These are phyloP conservation scores for Tachycineta bicolor DNA, from an alignment of 2,113 vertebrate genomes.

Conservation along the genomic window DNA sequence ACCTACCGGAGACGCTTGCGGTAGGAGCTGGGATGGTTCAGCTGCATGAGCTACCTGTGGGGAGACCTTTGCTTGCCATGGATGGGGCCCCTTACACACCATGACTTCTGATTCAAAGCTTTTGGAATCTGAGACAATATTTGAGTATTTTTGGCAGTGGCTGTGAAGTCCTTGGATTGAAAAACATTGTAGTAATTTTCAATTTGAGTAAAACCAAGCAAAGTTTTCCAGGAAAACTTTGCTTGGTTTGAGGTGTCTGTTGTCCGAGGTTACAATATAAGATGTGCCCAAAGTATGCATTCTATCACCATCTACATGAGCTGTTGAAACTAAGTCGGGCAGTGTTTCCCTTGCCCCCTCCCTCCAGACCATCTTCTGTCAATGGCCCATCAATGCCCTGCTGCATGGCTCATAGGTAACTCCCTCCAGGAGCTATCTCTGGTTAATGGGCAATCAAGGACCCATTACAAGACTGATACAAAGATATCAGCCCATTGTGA, in stretches of 20 bases:
- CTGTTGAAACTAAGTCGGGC: too few species aligned
- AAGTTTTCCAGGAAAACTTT: background rate
- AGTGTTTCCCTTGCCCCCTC: too few species aligned
- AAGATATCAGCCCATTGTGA: too few species aligned
- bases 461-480: too few species aligned
- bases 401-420: too few species aligned
- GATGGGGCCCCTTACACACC: background rate
- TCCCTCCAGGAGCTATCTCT: too few species aligned
- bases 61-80: background rate
- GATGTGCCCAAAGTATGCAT: too few species aligned
- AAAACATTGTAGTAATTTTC: background rate
- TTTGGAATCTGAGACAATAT: background rate
- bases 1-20: background rate
- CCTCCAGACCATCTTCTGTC: too few species aligned
- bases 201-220: background rate
- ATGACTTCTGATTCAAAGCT: background rate
- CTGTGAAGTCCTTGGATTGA: background rate
- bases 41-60: background rate
- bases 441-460: too few species aligned
- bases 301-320: too few species aligned
- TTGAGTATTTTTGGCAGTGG: background rate
- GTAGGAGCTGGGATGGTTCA: constrained; percentile 50
- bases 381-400: too few species aligned
- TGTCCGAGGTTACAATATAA: too few species aligned
- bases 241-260: background rate